phyloP scores from a whole-genome alignment of 2,888 invertebrate species.

The Pteria penguin region DNA sequence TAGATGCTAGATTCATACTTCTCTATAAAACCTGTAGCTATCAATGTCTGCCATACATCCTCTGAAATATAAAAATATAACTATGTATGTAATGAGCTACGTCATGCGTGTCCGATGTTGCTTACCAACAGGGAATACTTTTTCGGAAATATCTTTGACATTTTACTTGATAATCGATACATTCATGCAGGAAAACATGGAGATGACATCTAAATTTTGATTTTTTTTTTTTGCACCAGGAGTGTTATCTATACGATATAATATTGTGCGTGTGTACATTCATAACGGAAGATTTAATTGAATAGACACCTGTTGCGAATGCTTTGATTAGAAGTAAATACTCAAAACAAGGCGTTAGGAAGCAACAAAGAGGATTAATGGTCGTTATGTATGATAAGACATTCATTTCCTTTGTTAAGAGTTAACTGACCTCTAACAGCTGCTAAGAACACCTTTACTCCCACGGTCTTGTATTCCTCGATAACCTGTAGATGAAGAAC shows the following conservation, averaged over 20 bases:
- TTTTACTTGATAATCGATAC: too few relatives aligned
- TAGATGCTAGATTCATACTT: constrained; percentile 78
- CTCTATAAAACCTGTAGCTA: constrained; percentile 77
- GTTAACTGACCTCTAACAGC: constrained; percentile 66
- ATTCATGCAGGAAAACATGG: too few relatives aligned
- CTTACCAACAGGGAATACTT: not conserved
- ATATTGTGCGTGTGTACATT: too few relatives aligned
- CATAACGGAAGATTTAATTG: too few relatives aligned
- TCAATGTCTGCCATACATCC: constrained; percentile 73
- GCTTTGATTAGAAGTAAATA: too few relatives aligned
- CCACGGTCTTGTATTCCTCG: constrained; percentile 71
- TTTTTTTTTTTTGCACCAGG: too few relatives aligned
- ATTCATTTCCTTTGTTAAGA: not conserved
- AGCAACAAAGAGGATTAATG: too few relatives aligned
- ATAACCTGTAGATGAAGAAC: constrained; percentile 59
- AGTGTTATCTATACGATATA: too few relatives aligned
- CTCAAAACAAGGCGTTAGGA: too few relatives aligned
- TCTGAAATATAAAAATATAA: constrained; percentile 64
- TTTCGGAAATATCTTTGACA: too few relatives aligned
- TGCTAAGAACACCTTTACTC: constrained; percentile 69
- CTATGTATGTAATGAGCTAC: not conserved
- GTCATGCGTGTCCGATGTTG: not conserved
- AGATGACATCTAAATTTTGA: too few relatives aligned
- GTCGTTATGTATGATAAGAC: not conserved
- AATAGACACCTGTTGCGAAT: too few relatives aligned